Percentiles rank a stretch among this genome's conserved stretches.
phyloP scores from a whole-genome alignment of 2,888 invertebrate genomes.

The Tyria jacobaeae region DNA sequence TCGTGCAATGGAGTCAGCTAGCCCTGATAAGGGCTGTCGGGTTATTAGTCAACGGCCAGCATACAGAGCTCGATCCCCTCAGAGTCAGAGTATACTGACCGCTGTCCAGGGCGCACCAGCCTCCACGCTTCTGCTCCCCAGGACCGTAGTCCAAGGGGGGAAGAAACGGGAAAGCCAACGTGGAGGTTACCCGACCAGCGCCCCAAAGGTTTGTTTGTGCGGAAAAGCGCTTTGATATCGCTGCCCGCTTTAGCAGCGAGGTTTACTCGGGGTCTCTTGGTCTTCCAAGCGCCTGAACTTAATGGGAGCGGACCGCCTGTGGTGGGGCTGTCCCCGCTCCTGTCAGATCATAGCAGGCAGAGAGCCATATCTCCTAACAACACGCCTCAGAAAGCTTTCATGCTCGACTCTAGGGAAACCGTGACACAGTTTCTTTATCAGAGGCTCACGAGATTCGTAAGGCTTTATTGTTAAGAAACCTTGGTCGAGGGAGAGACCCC shows the following conservation, averaged over 20 bases:
- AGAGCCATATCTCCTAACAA: neutral
- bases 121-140: too few relatives aligned
- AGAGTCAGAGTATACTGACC: too few relatives aligned
- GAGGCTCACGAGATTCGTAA: neutral
- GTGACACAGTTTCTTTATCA: neutral
- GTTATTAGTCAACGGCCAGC: too few relatives aligned
- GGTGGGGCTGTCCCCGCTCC: constrained; percentile 21
- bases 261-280: neutral
- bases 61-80: too few relatives aligned
- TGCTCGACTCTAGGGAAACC: neutral
- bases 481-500: neutral
- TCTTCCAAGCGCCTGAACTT: neutral
- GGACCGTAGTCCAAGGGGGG: too few relatives aligned
- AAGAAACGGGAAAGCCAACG: too few relatives aligned
- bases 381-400: neutral
- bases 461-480: neutral
- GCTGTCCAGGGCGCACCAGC: too few relatives aligned
- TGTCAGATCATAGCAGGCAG: neutral
- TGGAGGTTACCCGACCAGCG: too few relatives aligned
- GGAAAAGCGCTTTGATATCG: neutral
- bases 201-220: constrained; percentile 15
- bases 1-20: too few relatives aligned
- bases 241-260: neutral
- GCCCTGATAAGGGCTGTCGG: too few relatives aligned
- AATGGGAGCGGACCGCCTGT: constrained; percentile 51